Evolutionary conservation across 1,140 invertebrate species (phyloP), one percentile per base, ranked within the genome.

Genomic region (Sipha flava): DNA sequence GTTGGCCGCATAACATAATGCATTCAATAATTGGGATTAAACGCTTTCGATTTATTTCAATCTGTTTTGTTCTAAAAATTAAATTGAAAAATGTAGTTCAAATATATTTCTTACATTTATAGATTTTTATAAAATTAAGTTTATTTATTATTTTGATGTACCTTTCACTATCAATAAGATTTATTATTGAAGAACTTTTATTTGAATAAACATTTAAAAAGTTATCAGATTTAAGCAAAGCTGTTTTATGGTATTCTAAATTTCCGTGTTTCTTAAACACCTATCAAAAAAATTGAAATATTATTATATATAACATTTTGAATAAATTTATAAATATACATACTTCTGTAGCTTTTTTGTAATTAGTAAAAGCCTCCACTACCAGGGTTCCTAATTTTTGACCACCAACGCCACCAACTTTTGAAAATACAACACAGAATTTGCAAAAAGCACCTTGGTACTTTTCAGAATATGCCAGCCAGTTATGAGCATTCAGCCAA

Each of bases 1-100:
- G 82, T 47, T 52, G 73, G 16, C 80, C 81, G 64, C 82, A 82
- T 80, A 81, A 47, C 18, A 75, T 54, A 54, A 79, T 16, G 81
- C 21, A 72, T 47, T 72, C 45, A 43, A 72, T 72, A 6, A 45
- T 49, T 23, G 68, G 21, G 21, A 72, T 72, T 21, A 72, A 47
- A 45, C 37, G 37, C 37, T 72, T 72, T 72, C 75, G 75, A 80
- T 82, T 79, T 77, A 81, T 66, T 81, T 82, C 81, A 26, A 66
- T 80, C 68, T 37, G 59, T 64, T 14, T 62, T 2, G 23, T 57
- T 57, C 26, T 57, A 40, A 14, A 29, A 29, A 57, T 57, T 2
- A 57, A 57, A 16, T 57, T 57, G 9, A 29, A 16, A 57, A 57
- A 57, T 57, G n/a, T 21, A 52, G 54, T 57, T 29, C 12, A 57